Evolutionary conservation across 2,113 vertebrate species (phyloP).

Genomic region (Hucho hucho): DNA sequence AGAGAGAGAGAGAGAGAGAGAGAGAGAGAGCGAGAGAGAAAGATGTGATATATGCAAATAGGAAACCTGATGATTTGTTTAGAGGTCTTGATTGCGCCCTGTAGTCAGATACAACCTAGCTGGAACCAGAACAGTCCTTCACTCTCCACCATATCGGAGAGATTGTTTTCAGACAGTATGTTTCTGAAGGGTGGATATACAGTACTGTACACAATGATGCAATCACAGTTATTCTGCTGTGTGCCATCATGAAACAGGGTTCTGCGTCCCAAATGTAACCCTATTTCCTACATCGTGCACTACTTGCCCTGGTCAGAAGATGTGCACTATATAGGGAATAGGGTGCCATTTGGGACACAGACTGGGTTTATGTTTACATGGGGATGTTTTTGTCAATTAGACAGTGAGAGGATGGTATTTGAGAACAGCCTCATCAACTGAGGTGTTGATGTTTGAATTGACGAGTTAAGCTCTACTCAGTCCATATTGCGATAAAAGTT

Average conservation of each 20-base stretch:
- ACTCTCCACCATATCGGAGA: background rate
- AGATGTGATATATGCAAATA: constrained; percentile 48
- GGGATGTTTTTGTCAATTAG: no score
- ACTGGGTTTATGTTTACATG: no score
- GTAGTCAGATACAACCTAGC: no score
- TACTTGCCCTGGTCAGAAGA: background rate
- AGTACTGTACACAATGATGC: background rate
- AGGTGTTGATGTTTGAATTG: background rate
- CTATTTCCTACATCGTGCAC: no score
- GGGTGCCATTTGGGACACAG: no score
- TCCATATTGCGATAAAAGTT: no score
- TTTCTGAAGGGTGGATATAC: background rate
- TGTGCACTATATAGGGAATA: no score
- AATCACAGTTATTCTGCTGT: background rate
- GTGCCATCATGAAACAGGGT: no score
- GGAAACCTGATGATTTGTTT: constrained; percentile 37
- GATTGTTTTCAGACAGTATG: background rate
- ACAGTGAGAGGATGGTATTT: no score
- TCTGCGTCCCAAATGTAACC: no score
- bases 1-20: no score
- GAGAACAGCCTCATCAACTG: background rate
- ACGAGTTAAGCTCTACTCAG: background rate
- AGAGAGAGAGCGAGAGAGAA: background rate
- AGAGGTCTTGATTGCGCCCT: constrained; percentile 1
- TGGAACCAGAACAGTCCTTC: no score